Conservation (phyloP, 1,140 invertebrate genomes). For the Drosophila asahinai region DNA sequence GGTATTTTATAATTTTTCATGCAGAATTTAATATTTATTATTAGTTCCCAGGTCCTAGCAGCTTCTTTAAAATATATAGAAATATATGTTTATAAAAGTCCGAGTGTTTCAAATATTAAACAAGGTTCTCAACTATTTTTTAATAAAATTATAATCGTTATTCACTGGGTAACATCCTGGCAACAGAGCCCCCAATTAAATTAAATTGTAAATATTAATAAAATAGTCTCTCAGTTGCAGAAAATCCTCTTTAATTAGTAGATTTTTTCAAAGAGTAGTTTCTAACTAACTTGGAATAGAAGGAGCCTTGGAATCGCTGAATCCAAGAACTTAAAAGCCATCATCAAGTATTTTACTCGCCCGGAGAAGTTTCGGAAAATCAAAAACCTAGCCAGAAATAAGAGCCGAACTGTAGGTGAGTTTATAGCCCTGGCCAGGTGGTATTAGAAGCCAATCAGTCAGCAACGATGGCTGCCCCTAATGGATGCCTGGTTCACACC, state of each 20-base stretch:
- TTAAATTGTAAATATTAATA: too few relatives aligned
- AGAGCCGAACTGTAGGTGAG: not conserved
- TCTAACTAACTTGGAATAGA: not conserved
- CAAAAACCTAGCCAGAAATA: not conserved
- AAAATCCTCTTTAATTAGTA: too few relatives aligned
- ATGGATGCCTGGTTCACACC: slow-evolving; percentile 1
- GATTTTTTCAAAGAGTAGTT: too few relatives aligned
- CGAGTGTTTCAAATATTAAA: not conserved
- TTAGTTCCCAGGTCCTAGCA: not conserved
- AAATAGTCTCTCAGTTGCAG: too few relatives aligned
- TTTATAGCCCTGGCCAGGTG: not conserved
- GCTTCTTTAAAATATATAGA: too few relatives aligned
- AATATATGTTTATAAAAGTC: not conserved
- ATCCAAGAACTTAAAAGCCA: not conserved
- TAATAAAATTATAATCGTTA: too few relatives aligned
- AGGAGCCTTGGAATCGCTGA: not conserved
- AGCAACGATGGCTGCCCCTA: slow-evolving; percentile 4
- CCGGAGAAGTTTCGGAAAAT: not conserved
- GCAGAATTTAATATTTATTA: not conserved
- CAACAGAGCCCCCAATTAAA: too few relatives aligned
- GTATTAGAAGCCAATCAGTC: slow-evolving; percentile 3
- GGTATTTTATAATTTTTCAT: too few relatives aligned
- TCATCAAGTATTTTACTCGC: not conserved
- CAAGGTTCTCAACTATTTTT: not conserved
- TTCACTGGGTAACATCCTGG: too few relatives aligned